These are phyloP conservation scores for Pelecanoides urinatrix DNA, from an alignment of 2,113 vertebrate genomes.

Conservation along the genomic window DNA sequence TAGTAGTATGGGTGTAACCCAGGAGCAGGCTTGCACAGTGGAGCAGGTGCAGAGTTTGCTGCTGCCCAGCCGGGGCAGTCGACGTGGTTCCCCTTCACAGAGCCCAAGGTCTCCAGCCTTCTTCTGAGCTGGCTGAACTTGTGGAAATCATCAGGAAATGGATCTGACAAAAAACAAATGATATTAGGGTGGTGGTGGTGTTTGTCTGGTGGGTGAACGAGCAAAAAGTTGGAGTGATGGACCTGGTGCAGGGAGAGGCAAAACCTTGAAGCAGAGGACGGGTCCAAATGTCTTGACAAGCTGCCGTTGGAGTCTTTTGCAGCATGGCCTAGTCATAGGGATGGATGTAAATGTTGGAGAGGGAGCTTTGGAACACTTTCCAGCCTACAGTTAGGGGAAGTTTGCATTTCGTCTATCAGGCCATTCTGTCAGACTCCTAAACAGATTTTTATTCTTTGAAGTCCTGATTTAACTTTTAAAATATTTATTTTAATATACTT, in stretches of 20 bases:
- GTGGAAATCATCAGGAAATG: not conserved
- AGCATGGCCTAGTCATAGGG: not conserved
- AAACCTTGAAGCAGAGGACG: not conserved
- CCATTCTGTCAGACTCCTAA: not conserved
- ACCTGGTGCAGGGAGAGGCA: not conserved
- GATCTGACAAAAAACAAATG: not conserved
- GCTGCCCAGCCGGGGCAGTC: accelerated
- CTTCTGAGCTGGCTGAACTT: not conserved
- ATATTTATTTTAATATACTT: not conserved
- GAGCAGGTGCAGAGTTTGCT: not conserved
- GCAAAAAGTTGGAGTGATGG: not conserved
- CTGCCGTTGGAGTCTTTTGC: not conserved
- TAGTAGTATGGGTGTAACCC: not conserved
- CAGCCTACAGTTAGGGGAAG: not conserved
- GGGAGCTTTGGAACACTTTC: not conserved
- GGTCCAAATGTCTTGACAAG: not conserved
- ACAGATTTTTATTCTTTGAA: not conserved
- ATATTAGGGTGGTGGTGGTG: not conserved
- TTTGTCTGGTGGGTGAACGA: not conserved
- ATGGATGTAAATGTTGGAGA: not conserved
- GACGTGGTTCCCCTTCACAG: accelerated
- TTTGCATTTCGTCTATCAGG: not conserved
- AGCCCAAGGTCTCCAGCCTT: not conserved
- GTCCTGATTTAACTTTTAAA: not conserved
- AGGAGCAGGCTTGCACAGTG: not conserved